Base-by-base conservation (phyloP, 2,888 invertebrate genomes). In the Amorpha juglandis region DNA sequence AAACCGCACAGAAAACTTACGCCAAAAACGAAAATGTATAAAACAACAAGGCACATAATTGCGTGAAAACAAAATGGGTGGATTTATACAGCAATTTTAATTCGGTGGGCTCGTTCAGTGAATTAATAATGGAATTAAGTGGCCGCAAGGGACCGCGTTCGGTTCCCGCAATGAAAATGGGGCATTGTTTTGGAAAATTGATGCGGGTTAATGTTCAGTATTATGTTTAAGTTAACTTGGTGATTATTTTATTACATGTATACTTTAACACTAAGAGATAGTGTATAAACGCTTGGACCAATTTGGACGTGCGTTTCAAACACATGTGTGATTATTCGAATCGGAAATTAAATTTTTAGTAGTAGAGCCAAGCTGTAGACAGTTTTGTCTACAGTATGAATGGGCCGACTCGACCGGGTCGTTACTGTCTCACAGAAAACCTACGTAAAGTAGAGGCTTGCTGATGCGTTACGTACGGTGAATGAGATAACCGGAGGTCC, bases 121-220 rank as follows among this genome's bases (percentile, higher is more conserved):
- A 89, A 90, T 90, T 89, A 86, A 86, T 89, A 89, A 91, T 87
- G 82, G 80, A 80, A 80, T 87, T 70, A 88, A 91, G 90, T 90
- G 91, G 84, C 73, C 91, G 69, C 82, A 53, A 65, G 92, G 90
- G 91, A 79, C 72, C 66, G 72, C 70, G 78, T 78, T 83, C 81
- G 71, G 78, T 79, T 80, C 78, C 72, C 77, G 77, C 63, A 33
- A 63, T 66, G 53, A 62, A 65, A 65, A 65, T 38, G 72, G 74
- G 63, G 66, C 69, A 72, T 78, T 79, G 79, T 79, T 80, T 77
- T 74, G 76, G 70, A 73, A 78, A 79, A 83, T 83, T 81, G 79
- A 82, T 79, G 78, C 72, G 58, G 71, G 68, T 65, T 58, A 42
- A 19, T 12, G 58, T 38, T 6, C 16, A 76, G 79, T 58, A 33